Base-by-base conservation (phyloP, 2,888 invertebrate genomes). In the Deilephila porcellus region DNA sequence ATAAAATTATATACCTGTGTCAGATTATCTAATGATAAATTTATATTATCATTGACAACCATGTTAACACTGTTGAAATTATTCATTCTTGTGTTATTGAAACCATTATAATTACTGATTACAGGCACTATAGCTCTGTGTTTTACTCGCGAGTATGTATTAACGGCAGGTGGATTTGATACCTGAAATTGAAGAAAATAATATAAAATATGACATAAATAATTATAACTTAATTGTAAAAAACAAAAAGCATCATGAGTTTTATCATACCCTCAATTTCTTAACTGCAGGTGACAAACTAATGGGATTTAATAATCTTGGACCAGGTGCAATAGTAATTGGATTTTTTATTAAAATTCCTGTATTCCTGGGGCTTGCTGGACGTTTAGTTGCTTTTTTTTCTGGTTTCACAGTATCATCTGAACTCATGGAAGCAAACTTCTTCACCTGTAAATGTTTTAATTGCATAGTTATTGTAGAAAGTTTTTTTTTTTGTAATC, bases 21-120 rank as follows among this genome's bases (percentile, higher is more conserved):
- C 76, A 95, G 86, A 81, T 84, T 94, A 76, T 95, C 95, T 77
- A 95, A 75, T 32, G 95, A 95, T 64, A 95, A 86, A 83, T 95
- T 95, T 8, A 95, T 91, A 78, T 92, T 93, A 77, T 95, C 94
- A 82, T 85, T 86, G 37, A 79, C 78, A 71, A 80, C 79, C 74
- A 84, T 79, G 75, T 78, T 83, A 70, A 84, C 45, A 7, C 25
- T 74, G 37, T 60, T 70, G 37, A 77, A 86, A 17, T 81, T 45
- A 4, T 45, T 45, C 11, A 45, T 29, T 73, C 78, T 81, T n/a
- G 76, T 75, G 77, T 77, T 84, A 71, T 79, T 85, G 77, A 82
- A 90, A 29, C 93, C 93, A 83, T 93, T 93, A 74, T 78, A 93
- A 59, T 78, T 78, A 67, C 78, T 79, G 25, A 76, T 71, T 70